A percentile compares a stretch with the other conserved stretches of the same genome.
These are phyloP conservation scores for Onthophagus taurus DNA, from an alignment of 1,140 invertebrate species.

Conservation along the genomic window DNA sequence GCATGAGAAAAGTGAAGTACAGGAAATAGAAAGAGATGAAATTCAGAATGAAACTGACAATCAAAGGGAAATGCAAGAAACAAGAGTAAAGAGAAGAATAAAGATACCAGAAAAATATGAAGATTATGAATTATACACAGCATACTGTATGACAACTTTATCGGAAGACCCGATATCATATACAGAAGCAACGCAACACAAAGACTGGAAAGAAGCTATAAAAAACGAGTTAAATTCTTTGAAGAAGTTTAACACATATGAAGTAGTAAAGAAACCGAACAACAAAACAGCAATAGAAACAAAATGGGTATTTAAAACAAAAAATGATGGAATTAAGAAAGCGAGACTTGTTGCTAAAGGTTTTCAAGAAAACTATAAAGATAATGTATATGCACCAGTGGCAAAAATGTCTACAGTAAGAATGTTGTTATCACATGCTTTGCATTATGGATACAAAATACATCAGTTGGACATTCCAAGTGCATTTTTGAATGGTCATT, in stretches of 20 bases:
- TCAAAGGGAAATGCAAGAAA: background rate
- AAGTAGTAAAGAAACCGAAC: background rate
- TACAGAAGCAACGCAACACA: background rate
- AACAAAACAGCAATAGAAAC: background rate
- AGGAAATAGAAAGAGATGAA: background rate
- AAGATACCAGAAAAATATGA: background rate
- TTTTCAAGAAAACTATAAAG: constrained; percentile 10
- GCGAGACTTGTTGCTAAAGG: constrained; percentile 1
- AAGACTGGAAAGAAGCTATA: constrained; percentile 4
- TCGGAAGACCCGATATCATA: constrained; percentile 2
- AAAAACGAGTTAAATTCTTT: constrained; percentile 6
- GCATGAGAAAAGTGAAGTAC: background rate
- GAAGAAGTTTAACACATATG: background rate
- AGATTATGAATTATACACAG: constrained; percentile 2
- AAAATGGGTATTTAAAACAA: constrained; percentile 10
- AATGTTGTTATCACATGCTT: constrained; percentile 14
- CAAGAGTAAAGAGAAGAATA: background rate
- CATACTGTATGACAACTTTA: background rate
- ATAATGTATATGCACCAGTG: constrained; percentile 13
- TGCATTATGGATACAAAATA: constrained; percentile 19
- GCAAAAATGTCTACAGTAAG: constrained; percentile 24
- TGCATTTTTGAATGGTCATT: constrained; percentile 21
- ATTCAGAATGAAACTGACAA: background rate
- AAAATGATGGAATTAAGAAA: constrained; percentile 4
- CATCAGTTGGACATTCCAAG: constrained; percentile 24